A percentile compares a stretch with the other conserved stretches of the same genome.
phyloP scores from a whole-genome alignment of 2,888 invertebrate species.

The Temnothorax ravouxi region DNA sequence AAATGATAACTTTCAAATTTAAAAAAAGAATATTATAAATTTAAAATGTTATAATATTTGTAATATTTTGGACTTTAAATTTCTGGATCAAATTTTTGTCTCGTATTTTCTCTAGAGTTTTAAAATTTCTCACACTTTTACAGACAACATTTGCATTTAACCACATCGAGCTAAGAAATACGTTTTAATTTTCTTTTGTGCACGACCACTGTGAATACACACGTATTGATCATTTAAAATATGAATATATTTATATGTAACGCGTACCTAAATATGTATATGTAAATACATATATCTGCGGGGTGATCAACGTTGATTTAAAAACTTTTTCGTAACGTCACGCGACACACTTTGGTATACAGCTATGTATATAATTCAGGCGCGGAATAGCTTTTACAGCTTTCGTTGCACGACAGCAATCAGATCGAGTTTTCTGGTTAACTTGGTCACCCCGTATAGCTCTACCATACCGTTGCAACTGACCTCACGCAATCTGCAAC shows the following conservation, averaged over 20 bases:
- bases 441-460: conserved; percentile 47
- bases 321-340: conserved; percentile 10
- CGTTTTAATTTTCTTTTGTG: neutral
- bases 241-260: conserved; percentile 50
- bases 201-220: neutral
- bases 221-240: conserved; percentile 8
- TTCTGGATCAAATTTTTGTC: neutral
- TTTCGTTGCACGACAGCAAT: conserved; percentile 6
- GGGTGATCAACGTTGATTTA: conserved; percentile 34
- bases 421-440: conserved; percentile 38
- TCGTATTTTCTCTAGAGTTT: neutral
- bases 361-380: neutral
- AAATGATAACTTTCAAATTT: neutral
- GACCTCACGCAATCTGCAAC: conserved; percentile 77
- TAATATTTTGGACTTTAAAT: neutral
- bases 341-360: neutral
- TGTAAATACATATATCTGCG: conserved; percentile 49
- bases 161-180: neutral
- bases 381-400: conserved; percentile 9
- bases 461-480: conserved; percentile 76
- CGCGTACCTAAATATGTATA: conserved; percentile 35
- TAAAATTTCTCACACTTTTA: neutral
- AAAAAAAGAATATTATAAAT: neutral
- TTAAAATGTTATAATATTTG: neutral
- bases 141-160: neutral